These are phyloP conservation scores for Phrynosoma blainvillii DNA, from an alignment of 2,113 vertebrate species.

Conservation along the genomic window DNA sequence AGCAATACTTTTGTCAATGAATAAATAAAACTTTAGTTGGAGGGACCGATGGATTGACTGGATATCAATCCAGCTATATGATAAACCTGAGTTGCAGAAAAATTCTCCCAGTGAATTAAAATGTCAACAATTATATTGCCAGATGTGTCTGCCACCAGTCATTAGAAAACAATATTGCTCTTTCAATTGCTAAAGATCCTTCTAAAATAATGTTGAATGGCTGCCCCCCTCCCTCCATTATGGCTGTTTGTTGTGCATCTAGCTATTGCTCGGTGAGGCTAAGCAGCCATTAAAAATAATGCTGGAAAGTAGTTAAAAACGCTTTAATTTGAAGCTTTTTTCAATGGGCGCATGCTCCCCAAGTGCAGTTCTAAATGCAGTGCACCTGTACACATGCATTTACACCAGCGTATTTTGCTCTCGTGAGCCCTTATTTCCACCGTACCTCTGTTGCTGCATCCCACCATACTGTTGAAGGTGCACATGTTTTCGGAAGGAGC, in stretches of 20 bases:
- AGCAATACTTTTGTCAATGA: not conserved
- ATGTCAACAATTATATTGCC: not conserved
- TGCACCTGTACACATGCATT: too few species aligned
- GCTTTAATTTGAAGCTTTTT: too few species aligned
- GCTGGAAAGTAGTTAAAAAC: not conserved
- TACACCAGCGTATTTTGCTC: too few species aligned
- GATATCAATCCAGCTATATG: not conserved
- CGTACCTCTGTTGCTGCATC: too few species aligned
- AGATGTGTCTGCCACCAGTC: not conserved
- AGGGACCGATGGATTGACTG: not conserved
- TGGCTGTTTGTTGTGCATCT: not conserved
- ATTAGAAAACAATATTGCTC: not conserved
- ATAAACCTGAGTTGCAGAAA: not conserved
- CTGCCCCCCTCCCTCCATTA: not conserved
- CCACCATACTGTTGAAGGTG: too few species aligned
- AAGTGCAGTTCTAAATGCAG: too few species aligned
- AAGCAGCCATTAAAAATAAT: slow-evolving; percentile 20
- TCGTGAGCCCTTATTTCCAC: too few species aligned
- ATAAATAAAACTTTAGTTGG: not conserved
- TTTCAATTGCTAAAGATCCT: not conserved
- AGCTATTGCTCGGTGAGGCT: not conserved
- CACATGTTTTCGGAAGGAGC: too few species aligned
- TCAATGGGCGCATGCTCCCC: too few species aligned
- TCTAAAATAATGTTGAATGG: slow-evolving; percentile 2
- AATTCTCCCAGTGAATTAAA: slow-evolving; percentile 32